Evolutionary conservation across 2,888 invertebrate genomes (phyloP), one percentile per base, ranked within the genome.

Genomic region (Lottia gigantea): DNA sequence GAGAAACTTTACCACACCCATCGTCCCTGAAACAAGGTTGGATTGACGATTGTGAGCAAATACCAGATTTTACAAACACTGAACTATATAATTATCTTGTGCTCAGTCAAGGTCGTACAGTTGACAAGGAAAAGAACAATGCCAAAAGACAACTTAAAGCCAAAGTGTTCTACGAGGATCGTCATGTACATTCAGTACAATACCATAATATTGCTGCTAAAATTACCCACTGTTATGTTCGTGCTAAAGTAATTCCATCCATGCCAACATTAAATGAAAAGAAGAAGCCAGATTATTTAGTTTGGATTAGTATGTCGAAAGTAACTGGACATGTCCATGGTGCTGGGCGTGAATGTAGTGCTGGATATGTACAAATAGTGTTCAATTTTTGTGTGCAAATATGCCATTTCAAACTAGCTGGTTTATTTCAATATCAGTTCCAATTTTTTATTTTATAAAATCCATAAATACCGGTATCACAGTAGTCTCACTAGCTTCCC

Each of bases 61-160:
- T 55, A 55, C 19, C 19, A 19, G 49, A 55, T 19, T 55, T 55
- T 55, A 19, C 49, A 55, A 55, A 55, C 19, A 19, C 19, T 19
- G 19, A 55, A 55, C 49, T 55, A 19, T 55, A 19, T 0, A 55
- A 55, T 55, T 15, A 55, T 55, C 49, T 55, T 19, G 49, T 55
- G 49, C 19, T 55, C n/a, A 55, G 4, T 55, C 49, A 55, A 55
- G 49, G 49, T 55, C 49, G 49, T 16, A 55, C 49, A 55, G 19
- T 19, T 19, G 49, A 55, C 49, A 55, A 55, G 19, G 49, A 55
- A 11, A 16, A 55, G 15, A 55, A 55, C 49, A 55, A 55, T 55
- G 49, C 49, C 49, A 55, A 55, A 55, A 16, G 49, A 19, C 49
- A 55, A 55, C 49, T 55, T 7, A 55, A 55, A 55, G 49, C 49